Evolutionary conservation across 2,888 invertebrate genomes (phyloP).

Genomic region (Atethmia centrago): DNA sequence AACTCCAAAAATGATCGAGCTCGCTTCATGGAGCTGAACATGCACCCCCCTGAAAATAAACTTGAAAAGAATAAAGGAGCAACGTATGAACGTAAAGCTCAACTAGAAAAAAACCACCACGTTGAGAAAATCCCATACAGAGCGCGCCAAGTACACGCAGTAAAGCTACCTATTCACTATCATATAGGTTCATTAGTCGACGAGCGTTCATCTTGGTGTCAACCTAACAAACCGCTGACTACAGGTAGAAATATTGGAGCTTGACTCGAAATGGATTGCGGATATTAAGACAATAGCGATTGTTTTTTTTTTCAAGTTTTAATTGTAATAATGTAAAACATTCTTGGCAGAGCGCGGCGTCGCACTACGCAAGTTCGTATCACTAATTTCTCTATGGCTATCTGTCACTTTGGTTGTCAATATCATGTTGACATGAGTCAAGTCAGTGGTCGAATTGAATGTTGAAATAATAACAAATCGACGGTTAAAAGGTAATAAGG

Average conservation of each 20-base stretch:
- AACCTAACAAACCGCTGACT: no score
- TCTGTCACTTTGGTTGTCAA: constrained; percentile 2
- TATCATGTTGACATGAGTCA: not conserved
- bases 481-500: no score
- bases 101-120: not conserved
- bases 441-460: no score
- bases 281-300: no score
- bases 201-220: not conserved
- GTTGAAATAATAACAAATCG: no score
- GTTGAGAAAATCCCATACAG: not conserved
- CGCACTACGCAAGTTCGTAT: not conserved
- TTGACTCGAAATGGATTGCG: no score
- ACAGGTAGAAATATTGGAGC: no score
- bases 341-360: constrained; percentile 6
- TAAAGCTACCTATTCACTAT: not conserved
- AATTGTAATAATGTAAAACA: not conserved
- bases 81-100: not conserved
- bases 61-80: not conserved
- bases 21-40: no score
- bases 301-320: not conserved
- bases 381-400: not conserved
- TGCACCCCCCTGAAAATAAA: no score
- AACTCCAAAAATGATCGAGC: no score
- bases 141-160: no score
- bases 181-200: not conserved